These are phyloP conservation scores for Lophura swinhoii DNA, from an alignment of 2,797 vertebrate species.

Conservation along the genomic window DNA sequence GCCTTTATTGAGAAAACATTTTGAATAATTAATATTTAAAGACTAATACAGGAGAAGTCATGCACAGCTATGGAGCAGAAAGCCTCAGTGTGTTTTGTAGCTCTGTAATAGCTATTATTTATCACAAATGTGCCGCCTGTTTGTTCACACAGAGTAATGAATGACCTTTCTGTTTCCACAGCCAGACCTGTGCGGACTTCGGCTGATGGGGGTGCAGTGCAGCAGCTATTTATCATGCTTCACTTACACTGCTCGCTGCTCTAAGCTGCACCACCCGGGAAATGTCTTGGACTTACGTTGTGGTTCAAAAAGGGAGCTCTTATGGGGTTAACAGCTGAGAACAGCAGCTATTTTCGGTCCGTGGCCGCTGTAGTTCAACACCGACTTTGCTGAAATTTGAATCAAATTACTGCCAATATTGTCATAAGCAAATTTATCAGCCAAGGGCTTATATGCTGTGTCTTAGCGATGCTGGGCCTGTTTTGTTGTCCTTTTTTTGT, in stretches of 20 bases:
- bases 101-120: constrained; percentile 83
- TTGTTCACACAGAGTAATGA: constrained; percentile 83
- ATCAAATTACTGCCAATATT: constrained; percentile 50
- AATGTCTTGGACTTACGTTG: constrained; percentile 21
- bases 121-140: constrained; percentile 80
- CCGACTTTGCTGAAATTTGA: constrained; percentile 44
- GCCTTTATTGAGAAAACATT: constrained; percentile 21
- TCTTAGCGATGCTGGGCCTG: constrained; percentile 11
- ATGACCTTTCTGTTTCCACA: constrained; percentile 84
- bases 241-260: constrained; percentile 77
- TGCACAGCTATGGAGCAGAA: constrained; percentile 66
- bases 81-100: constrained; percentile 76
- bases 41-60: constrained; percentile 44
- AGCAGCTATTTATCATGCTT: constrained; percentile 82
- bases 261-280: constrained; percentile 56
- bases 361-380: constrained; percentile 20
- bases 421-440: constrained; percentile 57
- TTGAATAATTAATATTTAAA: constrained; percentile 63
- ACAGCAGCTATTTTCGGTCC: constrained; percentile 19
- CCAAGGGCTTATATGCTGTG: constrained; percentile 45
- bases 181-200: constrained; percentile 72
- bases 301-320: constrained; percentile 46
- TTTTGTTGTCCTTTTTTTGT: not conserved
- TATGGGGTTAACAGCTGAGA: constrained; percentile 52
- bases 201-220: constrained; percentile 62